Conservation (phyloP, 2,797 vertebrate species). For the Tadarida brasiliensis region DNA sequence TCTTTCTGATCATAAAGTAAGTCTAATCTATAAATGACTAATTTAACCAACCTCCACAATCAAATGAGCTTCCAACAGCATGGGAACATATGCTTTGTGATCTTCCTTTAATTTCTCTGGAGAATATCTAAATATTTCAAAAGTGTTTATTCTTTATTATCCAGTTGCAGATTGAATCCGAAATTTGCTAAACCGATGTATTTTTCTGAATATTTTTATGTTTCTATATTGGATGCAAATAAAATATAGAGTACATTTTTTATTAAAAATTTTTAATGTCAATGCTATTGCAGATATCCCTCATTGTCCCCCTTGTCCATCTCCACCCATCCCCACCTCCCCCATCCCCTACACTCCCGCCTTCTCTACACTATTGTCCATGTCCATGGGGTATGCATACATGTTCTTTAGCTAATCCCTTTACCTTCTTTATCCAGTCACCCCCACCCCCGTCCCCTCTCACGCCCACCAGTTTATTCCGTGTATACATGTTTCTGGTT, state of each 20-base stretch:
- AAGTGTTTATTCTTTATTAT: slow-evolving; percentile 18
- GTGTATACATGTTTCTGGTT: not conserved
- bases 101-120: not conserved
- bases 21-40: not conserved
- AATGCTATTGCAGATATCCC: not conserved
- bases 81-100: not conserved
- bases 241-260: not conserved
- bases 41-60: not conserved
- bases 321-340: not conserved
- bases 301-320: not conserved
- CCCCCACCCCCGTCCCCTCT: not conserved
- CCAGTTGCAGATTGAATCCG: not conserved
- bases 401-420: not conserved
- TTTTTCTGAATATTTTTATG: slow-evolving; percentile 21
- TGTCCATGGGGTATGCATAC: not conserved
- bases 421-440: not conserved
- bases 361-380: not conserved
- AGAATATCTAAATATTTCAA: not conserved
- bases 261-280: not conserved
- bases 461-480: not conserved
- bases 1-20: not conserved
- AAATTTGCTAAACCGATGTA: not conserved
- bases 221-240: not conserved
- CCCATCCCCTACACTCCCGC: not conserved
- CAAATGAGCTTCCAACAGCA: not conserved